Evolutionary conservation across 2,888 invertebrate genomes (phyloP), one percentile per base, ranked within the genome.

Genomic region (Cinara cedri): DNA sequence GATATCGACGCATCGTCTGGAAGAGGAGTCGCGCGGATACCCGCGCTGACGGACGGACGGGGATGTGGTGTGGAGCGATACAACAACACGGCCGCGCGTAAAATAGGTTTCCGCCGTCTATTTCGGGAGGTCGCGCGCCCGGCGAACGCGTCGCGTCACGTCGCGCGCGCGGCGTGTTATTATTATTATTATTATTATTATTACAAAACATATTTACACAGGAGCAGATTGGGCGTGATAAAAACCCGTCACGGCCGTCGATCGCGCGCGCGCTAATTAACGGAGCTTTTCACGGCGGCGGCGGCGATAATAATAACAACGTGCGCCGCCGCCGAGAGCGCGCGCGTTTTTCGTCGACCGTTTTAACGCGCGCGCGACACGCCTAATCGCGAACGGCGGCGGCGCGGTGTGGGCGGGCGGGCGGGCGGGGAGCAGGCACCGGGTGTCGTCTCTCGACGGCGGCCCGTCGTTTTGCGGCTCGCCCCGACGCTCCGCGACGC

Each of bases 231-330:
- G 76, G 68, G 66, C 66, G 76, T 68, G 68, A 76, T 68, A 68
- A 46, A 72, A 62, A 62, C 0, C 55, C 76, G 76, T 76, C 76
- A 76, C 76, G 76, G 76, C 76, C 76, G 76, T 76, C 57, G 68
- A 49, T 68, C 76, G 76, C 57, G 16, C 24, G 21, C 66, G 57
- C 76, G 66, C 76, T 76, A 76, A 76, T 76, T 76, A 76, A 76
- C 66, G 16, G 76, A 76, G 66, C 76, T 76, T 68, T 57, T 46
- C 16, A 49, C 46, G 60, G 14, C 55, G 46, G 55, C 65, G 26
- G 24, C 60, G 55, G 46, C 6, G 65, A 66, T 49, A 65, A 65
- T 46, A 34, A 66, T 55, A 55, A 71, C n/a, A 55, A 44, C 4
- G 60, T n/a, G n/a, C 65, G n/a, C 68, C 26, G 26, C 42, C 72